Evolutionary conservation across 2,113 vertebrate genomes (phyloP).

Genomic region (Neolamprologus cancellatus): DNA sequence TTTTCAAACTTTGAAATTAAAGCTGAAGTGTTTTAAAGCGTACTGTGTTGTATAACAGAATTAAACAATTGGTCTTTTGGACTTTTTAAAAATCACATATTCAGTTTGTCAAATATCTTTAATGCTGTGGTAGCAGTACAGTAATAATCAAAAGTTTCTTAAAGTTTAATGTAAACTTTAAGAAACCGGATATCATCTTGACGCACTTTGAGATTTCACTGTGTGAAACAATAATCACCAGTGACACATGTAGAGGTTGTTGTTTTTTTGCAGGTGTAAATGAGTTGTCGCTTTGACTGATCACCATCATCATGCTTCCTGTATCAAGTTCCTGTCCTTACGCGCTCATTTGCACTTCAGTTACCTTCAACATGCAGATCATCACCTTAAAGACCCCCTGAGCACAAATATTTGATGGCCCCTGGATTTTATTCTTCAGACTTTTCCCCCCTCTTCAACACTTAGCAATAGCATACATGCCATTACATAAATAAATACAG

Average conservation of each 20-base stretch:
- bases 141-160: not conserved
- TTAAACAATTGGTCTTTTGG: not conserved
- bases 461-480: not conserved
- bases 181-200: accelerated
- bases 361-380: not conserved
- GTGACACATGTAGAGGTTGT: not conserved
- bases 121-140: not conserved
- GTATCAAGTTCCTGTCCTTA: not conserved
- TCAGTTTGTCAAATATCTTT: not conserved
- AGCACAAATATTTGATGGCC: not conserved
- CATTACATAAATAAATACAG: not conserved
- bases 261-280: not conserved
- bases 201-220: not conserved
- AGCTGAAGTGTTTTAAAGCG: not conserved
- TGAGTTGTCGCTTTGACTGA: not conserved
- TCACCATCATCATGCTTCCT: not conserved
- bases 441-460: not conserved
- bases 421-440: not conserved
- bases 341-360: not conserved
- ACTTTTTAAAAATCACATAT: not conserved
- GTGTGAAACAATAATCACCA: not conserved
- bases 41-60: not conserved
- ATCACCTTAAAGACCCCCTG: not conserved
- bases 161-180: not conserved
- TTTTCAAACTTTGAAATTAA: not conserved